Evolutionary conservation across 2,888 invertebrate genomes (phyloP).

Genomic region (Autographa gamma): DNA sequence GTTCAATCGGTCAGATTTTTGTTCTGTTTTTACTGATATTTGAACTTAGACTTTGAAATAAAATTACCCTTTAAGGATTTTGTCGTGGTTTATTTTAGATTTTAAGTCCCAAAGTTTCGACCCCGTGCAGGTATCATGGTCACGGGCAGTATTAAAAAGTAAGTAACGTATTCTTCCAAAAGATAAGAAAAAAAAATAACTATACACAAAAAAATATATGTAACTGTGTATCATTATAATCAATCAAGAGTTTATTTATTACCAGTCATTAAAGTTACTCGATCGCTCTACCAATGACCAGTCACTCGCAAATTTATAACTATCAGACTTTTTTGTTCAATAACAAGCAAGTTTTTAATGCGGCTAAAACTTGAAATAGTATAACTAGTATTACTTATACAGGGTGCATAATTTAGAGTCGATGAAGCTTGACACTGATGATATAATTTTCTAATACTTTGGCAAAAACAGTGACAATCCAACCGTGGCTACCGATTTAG

Average conservation of each 20-base stretch:
- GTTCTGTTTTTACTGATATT: too few species aligned
- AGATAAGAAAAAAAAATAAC: too few species aligned
- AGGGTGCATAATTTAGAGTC: slow-evolving; percentile 10
- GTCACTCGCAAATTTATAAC: slow-evolving; percentile 17
- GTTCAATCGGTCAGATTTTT: too few species aligned
- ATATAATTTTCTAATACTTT: slow-evolving; percentile 13
- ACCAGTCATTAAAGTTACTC: background rate
- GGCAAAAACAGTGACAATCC: background rate
- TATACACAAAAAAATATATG: too few species aligned
- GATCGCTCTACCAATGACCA: slow-evolving; percentile 15
- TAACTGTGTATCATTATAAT: background rate
- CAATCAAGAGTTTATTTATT: background rate
- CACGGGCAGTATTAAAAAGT: too few species aligned
- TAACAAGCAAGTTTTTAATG: slow-evolving; percentile 15
- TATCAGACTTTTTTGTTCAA: slow-evolving; percentile 10
- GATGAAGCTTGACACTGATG: slow-evolving; percentile 8
- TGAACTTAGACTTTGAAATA: too few species aligned
- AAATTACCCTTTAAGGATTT: too few species aligned
- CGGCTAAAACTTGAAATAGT: slow-evolving; percentile 5
- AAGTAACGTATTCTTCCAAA: too few species aligned
- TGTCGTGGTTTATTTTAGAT: too few species aligned
- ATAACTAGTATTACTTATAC: slow-evolving; percentile 10
- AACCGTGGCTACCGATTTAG: background rate
- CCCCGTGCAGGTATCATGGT: too few species aligned
- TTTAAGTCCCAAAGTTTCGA: too few species aligned